Conservation (phyloP, 1,140 invertebrate genomes). For the Drosophila albomicans region DNA sequence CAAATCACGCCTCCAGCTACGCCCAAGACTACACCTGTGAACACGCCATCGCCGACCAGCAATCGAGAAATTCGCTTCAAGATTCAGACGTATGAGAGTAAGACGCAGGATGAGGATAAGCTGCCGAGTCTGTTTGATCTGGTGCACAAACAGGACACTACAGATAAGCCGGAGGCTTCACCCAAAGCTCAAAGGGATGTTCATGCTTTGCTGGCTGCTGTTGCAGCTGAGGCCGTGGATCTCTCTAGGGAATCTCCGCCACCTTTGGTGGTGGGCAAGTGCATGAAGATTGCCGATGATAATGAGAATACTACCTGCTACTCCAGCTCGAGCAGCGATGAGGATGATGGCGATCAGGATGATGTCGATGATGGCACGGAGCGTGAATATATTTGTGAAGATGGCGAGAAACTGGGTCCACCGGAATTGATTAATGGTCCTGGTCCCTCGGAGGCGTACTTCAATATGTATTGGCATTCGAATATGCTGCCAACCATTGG, state of each 20-base stretch:
- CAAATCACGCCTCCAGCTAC: constrained; percentile 57
- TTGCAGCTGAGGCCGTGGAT: constrained; percentile 64
- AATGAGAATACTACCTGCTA: constrained; percentile 65
- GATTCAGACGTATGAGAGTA: constrained; percentile 83
- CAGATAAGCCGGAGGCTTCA: constrained; percentile 15
- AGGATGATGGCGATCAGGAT: constrained; percentile 71
- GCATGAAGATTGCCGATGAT: constrained; percentile 74
- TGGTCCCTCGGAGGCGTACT: constrained; percentile 82
- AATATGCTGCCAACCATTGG: constrained; percentile 88
- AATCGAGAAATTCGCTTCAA: constrained; percentile 80
- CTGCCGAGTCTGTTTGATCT: constrained; percentile 89
- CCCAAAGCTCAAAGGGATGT: constrained; percentile 48
- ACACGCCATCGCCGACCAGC: constrained; percentile 59
- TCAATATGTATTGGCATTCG: constrained; percentile 84
- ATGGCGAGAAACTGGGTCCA: constrained; percentile 83
- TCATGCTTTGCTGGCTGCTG: constrained; percentile 58
- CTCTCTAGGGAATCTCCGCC: constrained; percentile 68
- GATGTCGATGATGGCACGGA: constrained; percentile 63
- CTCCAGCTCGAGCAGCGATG: constrained; percentile 75
- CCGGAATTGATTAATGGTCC: constrained; percentile 82
- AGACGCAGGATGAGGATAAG: constrained; percentile 73
- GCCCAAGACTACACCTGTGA: constrained; percentile 53
- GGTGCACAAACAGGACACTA: constrained; percentile 86
- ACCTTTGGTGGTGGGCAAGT: constrained; percentile 74
- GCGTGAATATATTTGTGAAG: constrained; percentile 78